Conservation (phyloP, 2,113 vertebrate species). For the Aramus guarauna region DNA sequence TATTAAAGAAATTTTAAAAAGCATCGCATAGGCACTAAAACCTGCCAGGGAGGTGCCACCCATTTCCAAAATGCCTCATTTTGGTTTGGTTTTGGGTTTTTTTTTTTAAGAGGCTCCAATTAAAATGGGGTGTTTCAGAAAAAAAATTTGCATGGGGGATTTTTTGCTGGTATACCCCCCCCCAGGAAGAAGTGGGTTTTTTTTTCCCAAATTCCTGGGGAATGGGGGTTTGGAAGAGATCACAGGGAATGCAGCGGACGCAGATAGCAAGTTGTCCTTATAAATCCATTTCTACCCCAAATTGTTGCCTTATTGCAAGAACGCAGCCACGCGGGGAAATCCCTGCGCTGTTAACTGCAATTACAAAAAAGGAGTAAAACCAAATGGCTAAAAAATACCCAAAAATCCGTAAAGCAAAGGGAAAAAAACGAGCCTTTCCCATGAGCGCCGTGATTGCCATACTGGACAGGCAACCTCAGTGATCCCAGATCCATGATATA, state of each 20-base stretch:
- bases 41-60: not conserved
- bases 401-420: not conserved
- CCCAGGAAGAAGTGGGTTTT: fast-evolving
- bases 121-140: not conserved
- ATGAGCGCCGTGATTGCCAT: not conserved
- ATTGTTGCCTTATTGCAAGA: not conserved
- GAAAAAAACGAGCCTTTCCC: not conserved
- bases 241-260: fast-evolving
- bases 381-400: not conserved
- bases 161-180: not conserved
- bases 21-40: not conserved
- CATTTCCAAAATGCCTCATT: not conserved
- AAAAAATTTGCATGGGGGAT: not conserved
- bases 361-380: not conserved
- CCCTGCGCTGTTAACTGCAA: fast-evolving
- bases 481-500: not conserved
- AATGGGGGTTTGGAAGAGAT: not conserved
- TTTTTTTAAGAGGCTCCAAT: not conserved
- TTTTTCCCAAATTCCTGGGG: not conserved
- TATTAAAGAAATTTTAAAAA: not conserved
- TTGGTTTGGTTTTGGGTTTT: no score
- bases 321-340: fast-evolving
- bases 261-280: not conserved
- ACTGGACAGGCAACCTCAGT: not conserved
- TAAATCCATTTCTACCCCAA: not conserved